Percentiles rank a stretch among this genome's conserved stretches.
phyloP scores from a whole-genome alignment of 2,888 invertebrate genomes.

The Drosophila ezoana region DNA sequence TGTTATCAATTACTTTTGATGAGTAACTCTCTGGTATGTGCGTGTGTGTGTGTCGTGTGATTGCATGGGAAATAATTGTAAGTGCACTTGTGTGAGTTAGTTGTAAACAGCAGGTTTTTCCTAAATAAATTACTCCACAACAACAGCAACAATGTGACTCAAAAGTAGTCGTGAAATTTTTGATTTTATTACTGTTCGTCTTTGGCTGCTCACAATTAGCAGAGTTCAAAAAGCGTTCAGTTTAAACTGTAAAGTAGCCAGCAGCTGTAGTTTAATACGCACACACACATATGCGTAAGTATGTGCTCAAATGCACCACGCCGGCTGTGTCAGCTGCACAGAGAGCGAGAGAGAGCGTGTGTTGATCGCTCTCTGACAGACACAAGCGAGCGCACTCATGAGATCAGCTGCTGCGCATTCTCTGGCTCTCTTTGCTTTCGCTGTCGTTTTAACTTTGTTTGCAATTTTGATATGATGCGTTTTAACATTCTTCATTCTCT shows the following conservation, averaged over 20 bases:
- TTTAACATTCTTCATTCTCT: conserved; percentile 8
- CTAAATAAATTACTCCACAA: background rate
- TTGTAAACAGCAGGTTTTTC: background rate
- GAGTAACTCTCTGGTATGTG: conserved; percentile 11
- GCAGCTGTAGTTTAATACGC: conserved; percentile 7
- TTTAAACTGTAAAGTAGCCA: background rate
- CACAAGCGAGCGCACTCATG: background rate
- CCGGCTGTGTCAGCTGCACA: conserved; percentile 24
- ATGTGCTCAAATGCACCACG: conserved; percentile 16
- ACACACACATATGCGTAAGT: background rate
- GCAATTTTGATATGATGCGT: conserved; percentile 25
- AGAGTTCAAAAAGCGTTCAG: conserved; percentile 15
- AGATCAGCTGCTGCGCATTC: conserved; percentile 47
- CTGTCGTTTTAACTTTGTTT: conserved; percentile 31
- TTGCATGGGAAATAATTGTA: background rate
- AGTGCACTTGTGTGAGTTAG: background rate
- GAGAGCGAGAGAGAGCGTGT: background rate
- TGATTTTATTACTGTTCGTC: conserved; percentile 1
- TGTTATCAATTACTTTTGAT: conserved; percentile 38
- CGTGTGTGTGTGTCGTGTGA: background rate
- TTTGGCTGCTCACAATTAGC: conserved; percentile 16
- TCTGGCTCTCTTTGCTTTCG: conserved; percentile 33
- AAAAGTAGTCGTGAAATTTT: conserved; percentile 4
- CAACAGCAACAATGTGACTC: background rate
- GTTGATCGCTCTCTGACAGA: conserved; percentile 15